Evolutionary conservation across 2,888 invertebrate genomes (phyloP).

Genomic region (Apamea epomidion): DNA sequence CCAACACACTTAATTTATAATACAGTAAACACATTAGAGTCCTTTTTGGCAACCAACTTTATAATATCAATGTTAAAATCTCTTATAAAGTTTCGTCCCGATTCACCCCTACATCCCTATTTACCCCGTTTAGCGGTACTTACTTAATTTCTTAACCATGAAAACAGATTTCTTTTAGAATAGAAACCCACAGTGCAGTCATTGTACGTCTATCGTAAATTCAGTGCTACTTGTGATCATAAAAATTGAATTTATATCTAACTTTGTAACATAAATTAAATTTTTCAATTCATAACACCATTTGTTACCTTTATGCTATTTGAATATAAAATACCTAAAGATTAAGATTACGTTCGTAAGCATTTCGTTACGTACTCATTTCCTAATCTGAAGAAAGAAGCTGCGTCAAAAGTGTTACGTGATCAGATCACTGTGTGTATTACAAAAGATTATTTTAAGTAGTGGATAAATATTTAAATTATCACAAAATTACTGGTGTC

Average conservation of each 20-base stretch:
- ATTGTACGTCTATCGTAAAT: background rate
- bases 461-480: background rate
- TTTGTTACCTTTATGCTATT: background rate
- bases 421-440: background rate
- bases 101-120: background rate
- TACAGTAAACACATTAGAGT: background rate
- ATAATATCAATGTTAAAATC: background rate
- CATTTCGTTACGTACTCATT: background rate
- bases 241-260: background rate
- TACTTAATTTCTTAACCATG: background rate
- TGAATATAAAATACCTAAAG: background rate
- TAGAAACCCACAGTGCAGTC: slow-evolving; percentile 8
- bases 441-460: background rate
- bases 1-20: background rate
- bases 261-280: too few relatives aligned
- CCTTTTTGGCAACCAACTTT: background rate
- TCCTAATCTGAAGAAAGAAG: slow-evolving; percentile 5
- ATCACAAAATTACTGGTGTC: background rate
- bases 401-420: background rate
- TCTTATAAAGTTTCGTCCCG: background rate
- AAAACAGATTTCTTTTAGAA: background rate
- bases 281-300: slow-evolving; percentile 4
- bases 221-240: background rate
- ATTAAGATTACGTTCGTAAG: background rate
- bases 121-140: background rate